Base-by-base conservation (phyloP, 1,140 invertebrate genomes). In the Drosophila elegans region DNA sequence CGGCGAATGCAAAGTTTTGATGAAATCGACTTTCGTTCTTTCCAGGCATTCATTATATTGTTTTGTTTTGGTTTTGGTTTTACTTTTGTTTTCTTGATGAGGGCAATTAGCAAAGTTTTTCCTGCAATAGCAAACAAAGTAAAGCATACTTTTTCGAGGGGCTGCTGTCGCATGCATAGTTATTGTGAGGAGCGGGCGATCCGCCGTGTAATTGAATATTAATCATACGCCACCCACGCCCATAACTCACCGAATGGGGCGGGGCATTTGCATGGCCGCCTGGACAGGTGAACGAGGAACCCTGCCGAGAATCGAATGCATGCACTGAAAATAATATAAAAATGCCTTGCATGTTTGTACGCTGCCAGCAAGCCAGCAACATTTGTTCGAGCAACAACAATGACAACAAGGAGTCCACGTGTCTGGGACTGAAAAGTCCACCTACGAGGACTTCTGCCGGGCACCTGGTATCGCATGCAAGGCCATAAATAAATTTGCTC, bases 401-500 rank as follows among this genome's bases (percentile, higher is more conserved):
- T 46, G 59, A 54, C 79, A 82, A 66, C 72, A 73, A 64, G 57
- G 62, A 80, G 25, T 41, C 27, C 7, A 42, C 63, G 54, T 61
- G 46, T 32, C 45, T 41, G 55, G 42, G 41, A 12, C 12, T 25
- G 63, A 32, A 51, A 21, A 41, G 63, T 67, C 57, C 63, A 48
- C 64, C 60, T 49, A 51, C 60, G n/a, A 64, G 44, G 11, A 46
- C 39, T 51, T 46, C 59, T 25, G 60, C 29, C 64, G 60, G 60
- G 38, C 64, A 66, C 64, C 60, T 68, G 64, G 64, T 57, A 64
- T 76, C 54, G 77, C 71, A 77, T 82, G 74, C 60, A 66, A 41
- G 45, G 77, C 84, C 71, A 88, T 88, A 88, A 88, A 88, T 88
- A 88, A 89, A 84, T 89, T 89, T 83, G 45, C 76, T 80, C 84